Evolutionary conservation across 92 coral and sea anemone species (phyloP).

Genomic region (Siderastrea siderea): DNA sequence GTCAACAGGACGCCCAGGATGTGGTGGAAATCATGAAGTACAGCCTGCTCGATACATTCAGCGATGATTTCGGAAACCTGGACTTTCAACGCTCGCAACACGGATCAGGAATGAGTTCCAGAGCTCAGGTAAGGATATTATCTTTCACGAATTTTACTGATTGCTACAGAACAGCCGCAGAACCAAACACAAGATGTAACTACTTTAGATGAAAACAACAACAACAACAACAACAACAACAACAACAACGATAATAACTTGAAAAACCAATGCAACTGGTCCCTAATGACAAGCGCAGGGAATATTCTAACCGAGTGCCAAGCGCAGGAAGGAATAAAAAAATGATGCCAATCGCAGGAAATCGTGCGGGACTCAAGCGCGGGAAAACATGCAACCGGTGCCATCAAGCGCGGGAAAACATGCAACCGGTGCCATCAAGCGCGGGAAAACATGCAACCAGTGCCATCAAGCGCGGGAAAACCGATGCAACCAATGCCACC

Average conservation of each 20-base stretch:
- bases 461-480: no score
- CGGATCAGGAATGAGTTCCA: constrained; percentile 98
- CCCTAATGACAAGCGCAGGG: neutral
- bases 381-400: no score
- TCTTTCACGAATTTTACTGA: neutral
- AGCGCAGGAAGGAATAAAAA: neutral
- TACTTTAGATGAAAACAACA: no score
- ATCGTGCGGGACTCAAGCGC: neutral
- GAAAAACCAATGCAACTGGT: no score
- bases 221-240: no score
- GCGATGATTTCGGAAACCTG: constrained; percentile 88
- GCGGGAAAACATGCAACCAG: no score
- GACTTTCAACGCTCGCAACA: constrained; percentile 97
- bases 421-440: no score
- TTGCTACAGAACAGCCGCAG: no score
- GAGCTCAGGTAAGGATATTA: constrained; percentile 79
- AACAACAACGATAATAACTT: no score
- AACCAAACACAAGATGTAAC: no score
- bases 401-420: no score
- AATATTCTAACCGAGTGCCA: neutral
- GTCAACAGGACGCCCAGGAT: constrained; percentile 89
- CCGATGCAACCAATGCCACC: no score
- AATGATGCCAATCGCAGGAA: neutral
- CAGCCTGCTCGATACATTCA: constrained; percentile 92
- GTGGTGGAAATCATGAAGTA: constrained; percentile 96